Percentiles rank a stretch among this genome's conserved stretches.
Conservation (phyloP, 2,797 vertebrate species). For the Choloepus didactylus region DNA sequence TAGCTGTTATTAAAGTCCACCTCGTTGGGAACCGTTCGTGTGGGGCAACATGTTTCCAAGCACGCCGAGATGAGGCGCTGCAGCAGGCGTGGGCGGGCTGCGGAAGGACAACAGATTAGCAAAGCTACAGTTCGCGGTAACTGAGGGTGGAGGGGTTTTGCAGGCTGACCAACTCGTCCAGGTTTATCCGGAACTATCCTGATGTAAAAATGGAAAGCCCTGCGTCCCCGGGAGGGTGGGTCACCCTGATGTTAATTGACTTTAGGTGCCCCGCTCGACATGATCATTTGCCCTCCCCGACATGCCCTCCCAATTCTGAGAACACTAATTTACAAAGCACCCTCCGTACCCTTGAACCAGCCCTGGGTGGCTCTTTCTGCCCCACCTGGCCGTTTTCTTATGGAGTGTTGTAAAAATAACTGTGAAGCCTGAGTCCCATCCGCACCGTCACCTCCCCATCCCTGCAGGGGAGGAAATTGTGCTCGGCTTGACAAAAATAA, state of each 20-base stretch:
- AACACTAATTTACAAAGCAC: not conserved
- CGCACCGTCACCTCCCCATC: no score
- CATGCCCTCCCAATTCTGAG: not conserved
- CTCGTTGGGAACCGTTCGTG: not conserved
- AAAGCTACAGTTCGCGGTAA: not conserved
- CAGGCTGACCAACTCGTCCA: not conserved
- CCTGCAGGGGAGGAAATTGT: not conserved
- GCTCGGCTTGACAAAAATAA: not conserved
- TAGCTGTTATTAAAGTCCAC: not conserved
- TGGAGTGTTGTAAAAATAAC: not conserved
- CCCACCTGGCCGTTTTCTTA: not conserved
- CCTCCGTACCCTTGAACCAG: no score
- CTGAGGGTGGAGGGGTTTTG: not conserved
- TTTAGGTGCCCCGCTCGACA: no score
- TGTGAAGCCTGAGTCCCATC: not conserved
- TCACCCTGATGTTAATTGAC: not conserved
- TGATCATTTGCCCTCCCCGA: not conserved
- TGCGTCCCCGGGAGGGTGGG: fast-evolving
- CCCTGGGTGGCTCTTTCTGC: fast-evolving
- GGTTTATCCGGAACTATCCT: not conserved
- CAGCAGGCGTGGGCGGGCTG: fast-evolving
- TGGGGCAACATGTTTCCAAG: not conserved
- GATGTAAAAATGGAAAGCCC: not conserved
- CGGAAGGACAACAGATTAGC: not conserved
- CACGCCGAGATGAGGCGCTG: not conserved